These are phyloP conservation scores for Phaonia tiefii DNA, from an alignment of 2,888 invertebrate genomes.

Conservation along the genomic window DNA sequence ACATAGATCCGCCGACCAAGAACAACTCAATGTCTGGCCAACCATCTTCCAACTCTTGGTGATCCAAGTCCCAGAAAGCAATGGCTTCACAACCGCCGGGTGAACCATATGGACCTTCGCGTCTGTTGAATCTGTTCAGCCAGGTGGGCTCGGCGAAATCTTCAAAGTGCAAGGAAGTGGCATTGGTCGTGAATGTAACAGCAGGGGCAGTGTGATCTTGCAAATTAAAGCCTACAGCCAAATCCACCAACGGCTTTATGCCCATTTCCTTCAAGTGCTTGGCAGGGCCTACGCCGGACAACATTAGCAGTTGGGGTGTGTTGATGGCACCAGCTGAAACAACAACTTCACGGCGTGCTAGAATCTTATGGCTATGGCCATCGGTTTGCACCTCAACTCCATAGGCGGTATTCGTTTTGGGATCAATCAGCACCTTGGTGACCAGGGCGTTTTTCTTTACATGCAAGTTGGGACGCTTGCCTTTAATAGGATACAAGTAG, in stretches of 20 bases:
- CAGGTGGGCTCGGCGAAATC: conserved; percentile 76
- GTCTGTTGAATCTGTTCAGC: conserved; percentile 74
- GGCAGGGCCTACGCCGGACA: conserved; percentile 86
- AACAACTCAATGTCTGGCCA: conserved; percentile 88
- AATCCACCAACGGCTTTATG: conserved; percentile 82
- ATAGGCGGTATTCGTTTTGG: conserved; percentile 80
- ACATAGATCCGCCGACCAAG: conserved; percentile 82
- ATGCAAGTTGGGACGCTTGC: conserved; percentile 82
- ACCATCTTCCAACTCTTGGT: conserved; percentile 81
- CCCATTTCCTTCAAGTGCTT: conserved; percentile 82
- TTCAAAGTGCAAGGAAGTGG: conserved; percentile 77
- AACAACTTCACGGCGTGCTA: conserved; percentile 85
- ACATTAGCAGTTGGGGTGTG: conserved; percentile 89
- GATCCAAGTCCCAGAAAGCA: conserved; percentile 84
- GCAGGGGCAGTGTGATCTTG: conserved; percentile 86
- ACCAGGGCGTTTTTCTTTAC: conserved; percentile 82
- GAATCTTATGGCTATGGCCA: conserved; percentile 80
- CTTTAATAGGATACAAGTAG: conserved; percentile 82
- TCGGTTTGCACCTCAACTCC: conserved; percentile 83
- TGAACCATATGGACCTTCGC: conserved; percentile 81
- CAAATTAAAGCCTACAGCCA: conserved; percentile 84
- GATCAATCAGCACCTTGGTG: conserved; percentile 82
- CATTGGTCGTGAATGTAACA: conserved; percentile 84
- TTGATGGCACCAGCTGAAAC: conserved; percentile 88
- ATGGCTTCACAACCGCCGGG: conserved; percentile 85